A percentile compares a stretch with the other conserved stretches of the same genome.
Evolutionary conservation across 2,797 vertebrate genomes (phyloP).

Genomic region (Miichthys miiuy): DNA sequence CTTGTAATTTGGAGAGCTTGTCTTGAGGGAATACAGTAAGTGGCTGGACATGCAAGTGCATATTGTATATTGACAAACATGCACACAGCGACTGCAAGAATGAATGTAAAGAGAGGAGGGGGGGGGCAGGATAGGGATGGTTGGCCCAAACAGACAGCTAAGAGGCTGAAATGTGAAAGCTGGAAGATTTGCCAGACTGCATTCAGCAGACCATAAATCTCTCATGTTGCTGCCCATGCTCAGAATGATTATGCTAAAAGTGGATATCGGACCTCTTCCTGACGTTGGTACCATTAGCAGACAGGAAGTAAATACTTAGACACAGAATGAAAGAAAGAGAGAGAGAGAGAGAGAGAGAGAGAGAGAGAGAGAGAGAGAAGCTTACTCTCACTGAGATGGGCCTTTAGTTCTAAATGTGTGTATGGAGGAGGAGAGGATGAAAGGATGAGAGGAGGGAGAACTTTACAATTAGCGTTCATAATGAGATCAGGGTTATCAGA

Average conservation of each 20-base stretch:
- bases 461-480: constrained; percentile 83
- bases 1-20: no score
- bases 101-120: not conserved
- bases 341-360: constrained; percentile 24
- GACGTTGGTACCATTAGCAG: constrained; percentile 72
- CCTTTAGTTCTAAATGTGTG: constrained; percentile 60
- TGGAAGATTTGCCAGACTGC: constrained; percentile 62
- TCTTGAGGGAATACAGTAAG: not conserved
- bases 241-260: constrained; percentile 73
- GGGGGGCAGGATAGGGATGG: constrained; percentile 1
- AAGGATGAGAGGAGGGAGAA: constrained; percentile 66
- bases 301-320: constrained; percentile 77
- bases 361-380: constrained; percentile 11
- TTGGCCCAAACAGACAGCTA: constrained; percentile 41
- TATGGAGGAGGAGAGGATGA: constrained; percentile 21
- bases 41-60: not conserved
- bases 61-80: constrained; percentile 11
- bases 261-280: constrained; percentile 69
- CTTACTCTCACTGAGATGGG: constrained; percentile 46
- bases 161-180: constrained; percentile 64
- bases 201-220: constrained; percentile 71
- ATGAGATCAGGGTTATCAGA: constrained; percentile 86
- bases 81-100: not conserved
- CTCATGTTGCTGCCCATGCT: constrained; percentile 68
- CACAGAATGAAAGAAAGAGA: constrained; percentile 7